Conservation (phyloP, 1,140 invertebrate species). For the Drosophila persimilis region DNA sequence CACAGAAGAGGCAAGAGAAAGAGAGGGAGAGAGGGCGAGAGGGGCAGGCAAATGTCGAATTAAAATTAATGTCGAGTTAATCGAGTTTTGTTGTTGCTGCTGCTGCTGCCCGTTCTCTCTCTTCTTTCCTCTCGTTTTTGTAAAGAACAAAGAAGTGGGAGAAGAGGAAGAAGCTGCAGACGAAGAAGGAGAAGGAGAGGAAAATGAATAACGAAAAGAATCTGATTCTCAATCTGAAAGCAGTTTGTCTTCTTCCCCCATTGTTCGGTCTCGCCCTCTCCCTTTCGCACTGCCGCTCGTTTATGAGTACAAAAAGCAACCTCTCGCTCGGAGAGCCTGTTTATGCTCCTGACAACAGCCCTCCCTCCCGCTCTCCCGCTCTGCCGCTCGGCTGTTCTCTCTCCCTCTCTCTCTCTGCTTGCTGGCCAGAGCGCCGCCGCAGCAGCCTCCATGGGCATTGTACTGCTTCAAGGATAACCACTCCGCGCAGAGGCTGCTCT, state of each 20-base stretch:
- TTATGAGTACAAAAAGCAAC: too few relatives aligned
- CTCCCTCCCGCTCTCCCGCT: not conserved
- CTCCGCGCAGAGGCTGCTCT: slow-evolving; percentile 37
- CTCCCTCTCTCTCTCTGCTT: slow-evolving; percentile 21
- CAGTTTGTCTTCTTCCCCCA: slow-evolving; percentile 76
- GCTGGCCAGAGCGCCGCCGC: slow-evolving; percentile 35
- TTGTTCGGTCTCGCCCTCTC: slow-evolving; percentile 35
- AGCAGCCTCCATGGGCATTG: slow-evolving; percentile 74
- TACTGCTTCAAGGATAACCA: slow-evolving; percentile 81
- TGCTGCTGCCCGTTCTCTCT: slow-evolving; percentile 36
- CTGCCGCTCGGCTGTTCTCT: slow-evolving; percentile 1
- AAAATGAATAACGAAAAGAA: slow-evolving; percentile 50
- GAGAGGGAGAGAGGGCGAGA: slow-evolving; percentile 23
- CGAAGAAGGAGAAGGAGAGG: slow-evolving; percentile 22
- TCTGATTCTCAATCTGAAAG: slow-evolving; percentile 73
- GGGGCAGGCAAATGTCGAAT: slow-evolving; percentile 67
- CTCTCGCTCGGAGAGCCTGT: slow-evolving; percentile 44
- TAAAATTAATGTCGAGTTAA: slow-evolving; percentile 82
- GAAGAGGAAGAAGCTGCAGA: slow-evolving; percentile 20
- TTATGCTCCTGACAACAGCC: slow-evolving; percentile 26
- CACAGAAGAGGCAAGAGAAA: slow-evolving; percentile 24
- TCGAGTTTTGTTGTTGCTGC: slow-evolving; percentile 76
- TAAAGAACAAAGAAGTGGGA: slow-evolving; percentile 58
- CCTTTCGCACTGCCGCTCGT: not conserved
- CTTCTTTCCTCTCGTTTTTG: slow-evolving; percentile 21